Percentiles rank a stretch among this genome's conserved stretches.
Conservation (phyloP, 1,140 invertebrate genomes). For the Euborellia annulipes region DNA sequence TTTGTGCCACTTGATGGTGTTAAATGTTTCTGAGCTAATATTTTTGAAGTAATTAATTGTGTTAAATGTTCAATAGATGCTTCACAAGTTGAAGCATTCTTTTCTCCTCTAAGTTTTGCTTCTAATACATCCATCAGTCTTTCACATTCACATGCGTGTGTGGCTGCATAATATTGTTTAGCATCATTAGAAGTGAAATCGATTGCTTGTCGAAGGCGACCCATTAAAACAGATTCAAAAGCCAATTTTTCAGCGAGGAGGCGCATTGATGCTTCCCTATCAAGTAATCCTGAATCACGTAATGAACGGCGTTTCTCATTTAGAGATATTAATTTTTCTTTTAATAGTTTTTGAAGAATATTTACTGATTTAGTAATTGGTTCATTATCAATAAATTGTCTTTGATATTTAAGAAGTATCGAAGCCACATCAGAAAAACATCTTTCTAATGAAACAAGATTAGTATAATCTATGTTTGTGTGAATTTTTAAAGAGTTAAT, state of each 20-base stretch:
- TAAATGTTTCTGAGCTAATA: conserved; percentile 14
- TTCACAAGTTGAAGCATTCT: conserved; percentile 2
- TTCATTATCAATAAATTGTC: too few relatives aligned
- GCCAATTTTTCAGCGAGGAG: conserved; percentile 58
- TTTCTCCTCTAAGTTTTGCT: too few relatives aligned
- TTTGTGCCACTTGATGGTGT: conserved; percentile 3
- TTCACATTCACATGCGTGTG: too few relatives aligned
- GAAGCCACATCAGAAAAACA: too few relatives aligned
- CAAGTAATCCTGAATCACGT: conserved; percentile 41
- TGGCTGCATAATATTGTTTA: too few relatives aligned
- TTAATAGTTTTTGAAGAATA: conserved; percentile 44
- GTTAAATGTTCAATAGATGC: conserved; percentile 41
- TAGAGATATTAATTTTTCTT: conserved; percentile 45
- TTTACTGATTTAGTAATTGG: conserved; percentile 24
- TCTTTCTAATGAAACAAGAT: too few relatives aligned
- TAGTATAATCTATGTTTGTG: too few relatives aligned
- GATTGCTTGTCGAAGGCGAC: conserved; percentile 18
- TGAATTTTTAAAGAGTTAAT: too few relatives aligned
- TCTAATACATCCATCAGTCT: too few relatives aligned
- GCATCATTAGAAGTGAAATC: too few relatives aligned
- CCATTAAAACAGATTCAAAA: conserved; percentile 52
- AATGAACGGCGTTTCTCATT: conserved; percentile 41
- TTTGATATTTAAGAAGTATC: too few relatives aligned
- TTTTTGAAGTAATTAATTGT: conserved; percentile 41
- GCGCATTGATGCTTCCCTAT: conserved; percentile 44